Evolutionary conservation across 2,797 vertebrate species (phyloP), one percentile per base, ranked within the genome.

Genomic region (Carapus acus): DNA sequence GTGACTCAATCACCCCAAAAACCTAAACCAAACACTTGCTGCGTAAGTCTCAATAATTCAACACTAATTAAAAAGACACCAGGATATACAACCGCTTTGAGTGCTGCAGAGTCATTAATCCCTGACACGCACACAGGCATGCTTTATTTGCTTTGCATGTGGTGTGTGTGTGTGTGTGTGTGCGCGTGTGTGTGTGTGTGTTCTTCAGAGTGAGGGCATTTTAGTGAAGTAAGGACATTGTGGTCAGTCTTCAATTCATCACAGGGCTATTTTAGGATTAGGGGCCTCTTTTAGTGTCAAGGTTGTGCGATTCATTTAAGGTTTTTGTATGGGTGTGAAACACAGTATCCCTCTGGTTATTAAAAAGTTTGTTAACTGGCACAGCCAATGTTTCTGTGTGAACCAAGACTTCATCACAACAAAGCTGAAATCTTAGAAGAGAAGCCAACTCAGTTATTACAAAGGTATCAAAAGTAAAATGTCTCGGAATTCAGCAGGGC

Each of bases 31-130:
- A 78, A 79, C 62, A 75, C 58, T 58, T 53, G 36, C 63, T 46
- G 67, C 62, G 65, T 75, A 80, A 77, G 69, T 76, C 71, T 76
- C 80, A 77, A 79, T 84, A 82, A 85, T 84, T 83, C 74, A 86
- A 67, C 64, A 67, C 72, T 82, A 83, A 84, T 86, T 82, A 83
- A 82, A 84, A 76, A 76, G 68, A 77, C 75, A 76, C 59, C 36
- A 53, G 60, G 64, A 81, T 69, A 71, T 70, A 76, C 66, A 78
- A 75, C 54, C 53, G 49, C 56, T 68, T 39, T 67, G 50, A 67
- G 62, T 45, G 64, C 60, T 67, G 54, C 55, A 44, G 62, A 72
- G 66, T 77, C 78, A 83, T 83, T 57, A 69, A 65, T 78, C 67
- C 58, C 63, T 61, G 56, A 65, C 36, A 44, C 29, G 34, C 56